Base-by-base conservation (phyloP, 2,888 invertebrate species). In the Dysmachus trigonus region DNA sequence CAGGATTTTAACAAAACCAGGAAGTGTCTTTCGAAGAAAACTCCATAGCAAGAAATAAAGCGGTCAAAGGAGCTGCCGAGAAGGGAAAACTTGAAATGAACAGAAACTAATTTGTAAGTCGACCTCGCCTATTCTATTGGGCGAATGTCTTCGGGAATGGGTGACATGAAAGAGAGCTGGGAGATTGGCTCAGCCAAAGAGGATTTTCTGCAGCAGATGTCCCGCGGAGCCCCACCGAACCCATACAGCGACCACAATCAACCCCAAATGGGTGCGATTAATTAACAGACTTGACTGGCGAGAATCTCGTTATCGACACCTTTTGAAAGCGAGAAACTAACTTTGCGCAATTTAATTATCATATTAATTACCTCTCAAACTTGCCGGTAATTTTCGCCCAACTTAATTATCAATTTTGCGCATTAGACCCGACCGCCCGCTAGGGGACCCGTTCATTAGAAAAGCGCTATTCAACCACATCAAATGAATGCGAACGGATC, bases 31-130 rank as follows among this genome's bases (percentile, higher is more conserved):
- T 74, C 15, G 31, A 41, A 15, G 74, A 85, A 41, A 74, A 71
- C 27, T 18, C 27, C 15, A 22, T 73, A 41, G 71, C 35, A 22
- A 38, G 72, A 35, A 82, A 82, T 82, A 72, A 51, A 51, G 51
- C 33, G 47, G 41, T 53, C 74, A 31, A 85, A 81, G 85, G 84
- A 85, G 22, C 33, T 74, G 27, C 71, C 51, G 81, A 73, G 71
- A 47, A 81, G 47, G 86, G 81, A 86, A 86, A 86, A 86, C 71
- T 81, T 76, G 86, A 85, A 87, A 72, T 86, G 87, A 87, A 87
- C 85, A 86, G 85, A 85, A 84, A 85, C 86, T 85, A 86, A 87
- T 87, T 87, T 87, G 85, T 86, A 85, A 86, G 77, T 72, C 87
- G 83, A 77, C 85, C 74, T 85, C n/a, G 27, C 72, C 72, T 38